Evolutionary conservation across 2,797 vertebrate genomes (phyloP), one percentile per base, ranked within the genome.

Genomic region (Chiroxiphia lanceolata): DNA sequence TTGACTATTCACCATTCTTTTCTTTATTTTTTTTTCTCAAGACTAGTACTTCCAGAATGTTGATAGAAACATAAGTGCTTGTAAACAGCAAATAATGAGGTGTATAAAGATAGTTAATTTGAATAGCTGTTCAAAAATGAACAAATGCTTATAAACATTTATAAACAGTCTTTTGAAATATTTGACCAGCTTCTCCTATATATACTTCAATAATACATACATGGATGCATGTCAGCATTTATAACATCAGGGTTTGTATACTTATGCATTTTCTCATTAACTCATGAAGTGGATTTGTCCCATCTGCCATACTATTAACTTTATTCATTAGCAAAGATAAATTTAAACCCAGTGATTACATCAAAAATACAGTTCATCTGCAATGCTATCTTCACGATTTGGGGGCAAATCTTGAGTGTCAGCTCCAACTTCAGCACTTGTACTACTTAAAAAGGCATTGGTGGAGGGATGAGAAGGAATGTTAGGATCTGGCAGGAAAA

Each of bases 41-140:
- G 16, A 89, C 60, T 4, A 80, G 10, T 82, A 38, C 4, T 93
- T 90, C 33, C 34, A 56, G 31, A 40, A 42, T 50, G 21, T 29
- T 68, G 23, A 14, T 70, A 60, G 20, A n/a, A 71, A 50, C 1
- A 0, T 18, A 6, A 89, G 19, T 57, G 15, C 12, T 68, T 71
- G 31, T 64, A 75, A 89, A 68, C 21, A 59, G 33, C 15, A 89
- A 61, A 83, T 47, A 64, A 61, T 53, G 38, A 81, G 14, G 5
- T 48, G 5, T 21, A 44, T 53, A 68, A 50, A 25, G n/a, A 53
- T 16, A 63, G 5, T 60, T 77, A 53, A 77, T 57, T 47, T 10
- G 4, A 89, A 80, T 38, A 82, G 22, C 51, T 69, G 20, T 47
- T 90, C 59, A 82, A 81, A 93, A 84, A 68, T 74, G 31, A 86